Evolutionary conservation across 2,113 vertebrate genomes (phyloP), one percentile per base, ranked within the genome.

Genomic region (Varanus salvator): DNA sequence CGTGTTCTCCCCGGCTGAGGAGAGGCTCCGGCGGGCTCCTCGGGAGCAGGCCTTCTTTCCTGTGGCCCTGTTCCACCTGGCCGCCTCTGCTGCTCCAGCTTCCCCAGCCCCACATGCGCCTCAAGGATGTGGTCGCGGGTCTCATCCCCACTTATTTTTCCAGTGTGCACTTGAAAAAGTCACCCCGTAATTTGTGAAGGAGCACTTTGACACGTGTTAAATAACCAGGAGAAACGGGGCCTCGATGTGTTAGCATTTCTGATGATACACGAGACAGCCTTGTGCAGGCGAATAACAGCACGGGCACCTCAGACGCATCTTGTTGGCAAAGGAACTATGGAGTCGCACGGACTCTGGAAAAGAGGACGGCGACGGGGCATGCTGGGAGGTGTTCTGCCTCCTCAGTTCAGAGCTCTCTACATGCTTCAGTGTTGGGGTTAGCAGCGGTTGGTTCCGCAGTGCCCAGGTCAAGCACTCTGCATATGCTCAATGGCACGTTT

Each of bases 31-130:
- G 74, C 19, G 15, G 50, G 29, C 84, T n/a, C 8, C 15, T 25
- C 25, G 60, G 91, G 92, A 87, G 60, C 92, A 69, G 68, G 0
- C 9, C 80, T 85, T 31, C 91, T 29, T 17, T 23, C 52, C 12
- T 0, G 8, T 52, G 84, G 81, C 78, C 77, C 74, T 85, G 89
- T 89, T 0, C 0, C 81, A 60, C 85, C 89, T 12, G 5, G 50
- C 57, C 50, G 34, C 72, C 11, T 74, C 80, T 44, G 50, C 77
- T n/a, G 84, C 0, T 0, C 29, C 8, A 81, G 52, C 66, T 54
- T 64, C n/a, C 17, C 23, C 15, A 21, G 60, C 60, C 60, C 60
- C 60, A 64, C 0, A 12, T 57, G 69, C 23, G 17, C 66, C 38
- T 44, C 38, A 44, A 44, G 38, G 38, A 1, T 3, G 3, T 44